phyloP scores from a whole-genome alignment of 2,797 vertebrate species.

The Mormyrops attenuatus region DNA sequence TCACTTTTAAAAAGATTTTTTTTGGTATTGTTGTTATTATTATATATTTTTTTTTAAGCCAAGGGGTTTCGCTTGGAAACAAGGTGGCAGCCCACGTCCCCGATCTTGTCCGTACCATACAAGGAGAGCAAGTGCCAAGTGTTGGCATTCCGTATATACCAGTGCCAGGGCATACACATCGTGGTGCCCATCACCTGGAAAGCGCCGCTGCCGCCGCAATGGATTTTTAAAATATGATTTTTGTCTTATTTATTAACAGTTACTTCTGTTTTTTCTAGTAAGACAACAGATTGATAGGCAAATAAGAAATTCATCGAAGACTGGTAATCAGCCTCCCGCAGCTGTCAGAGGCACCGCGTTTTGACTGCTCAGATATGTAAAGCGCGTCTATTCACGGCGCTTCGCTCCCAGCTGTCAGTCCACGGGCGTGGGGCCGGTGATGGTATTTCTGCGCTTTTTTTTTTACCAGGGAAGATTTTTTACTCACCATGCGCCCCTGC shows the following conservation, averaged over 20 bases:
- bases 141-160: slow-evolving; percentile 73
- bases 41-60: slow-evolving; percentile 37
- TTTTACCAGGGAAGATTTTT: slow-evolving; percentile 13
- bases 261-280: slow-evolving; percentile 23
- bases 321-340: slow-evolving; percentile 32
- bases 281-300: slow-evolving; percentile 25
- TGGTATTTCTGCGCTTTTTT: slow-evolving; percentile 20
- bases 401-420: slow-evolving; percentile 17
- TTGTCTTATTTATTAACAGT: background rate
- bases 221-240: slow-evolving; percentile 45
- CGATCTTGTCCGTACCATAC: slow-evolving; percentile 63
- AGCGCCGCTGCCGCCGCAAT: slow-evolving; percentile 60
- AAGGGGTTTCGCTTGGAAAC: slow-evolving; percentile 64
- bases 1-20: slow-evolving; percentile 71
- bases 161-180: slow-evolving; percentile 74
- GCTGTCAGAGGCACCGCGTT: slow-evolving; percentile 34
- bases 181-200: slow-evolving; percentile 57
- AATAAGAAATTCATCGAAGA: slow-evolving; percentile 34
- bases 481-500: background rate
- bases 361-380: slow-evolving; percentile 21
- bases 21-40: slow-evolving; percentile 1
- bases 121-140: slow-evolving; percentile 74
- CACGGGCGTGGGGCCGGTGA: background rate
- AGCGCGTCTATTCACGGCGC: slow-evolving; percentile 15
- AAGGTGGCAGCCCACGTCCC: slow-evolving; percentile 61